phyloP scores from a whole-genome alignment of 2,797 vertebrate species.

The Siniperca scherzeri region DNA sequence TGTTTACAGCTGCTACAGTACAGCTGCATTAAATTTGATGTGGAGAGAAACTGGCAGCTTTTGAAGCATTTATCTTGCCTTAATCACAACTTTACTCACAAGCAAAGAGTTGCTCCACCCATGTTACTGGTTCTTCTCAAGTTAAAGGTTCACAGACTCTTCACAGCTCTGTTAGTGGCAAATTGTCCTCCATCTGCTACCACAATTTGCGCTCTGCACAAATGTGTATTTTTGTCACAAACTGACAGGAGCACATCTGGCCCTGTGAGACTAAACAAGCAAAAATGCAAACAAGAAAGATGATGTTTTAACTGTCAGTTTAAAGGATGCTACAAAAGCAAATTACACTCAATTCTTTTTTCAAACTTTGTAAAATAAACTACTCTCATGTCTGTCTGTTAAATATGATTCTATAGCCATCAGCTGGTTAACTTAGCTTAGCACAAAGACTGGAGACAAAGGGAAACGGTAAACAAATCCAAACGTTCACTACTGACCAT shows the following conservation, averaged over 20 bases:
- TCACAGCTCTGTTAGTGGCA: not conserved
- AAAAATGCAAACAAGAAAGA: constrained; percentile 22
- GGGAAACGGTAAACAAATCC: not conserved
- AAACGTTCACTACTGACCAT: not conserved
- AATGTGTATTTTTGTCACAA: constrained; percentile 52
- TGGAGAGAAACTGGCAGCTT: not conserved
- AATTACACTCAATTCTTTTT: constrained; percentile 3
- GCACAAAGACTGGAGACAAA: not conserved
- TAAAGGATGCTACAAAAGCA: constrained; percentile 23
- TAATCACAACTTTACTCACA: not conserved
- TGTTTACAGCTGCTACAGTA: not conserved
- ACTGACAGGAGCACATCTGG: constrained; percentile 43
- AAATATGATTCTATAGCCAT: not conserved
- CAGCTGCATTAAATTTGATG: not conserved
- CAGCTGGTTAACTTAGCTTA: not conserved
- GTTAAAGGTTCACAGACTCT: not conserved
- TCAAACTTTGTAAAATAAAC: constrained; percentile 13
- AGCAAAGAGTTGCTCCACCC: not conserved
- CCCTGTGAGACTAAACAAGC: constrained; percentile 33
- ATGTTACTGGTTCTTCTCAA: not conserved
- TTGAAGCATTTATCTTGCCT: not conserved
- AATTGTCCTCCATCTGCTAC: constrained; percentile 29
- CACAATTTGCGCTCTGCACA: constrained; percentile 7
- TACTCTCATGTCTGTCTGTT: not conserved
- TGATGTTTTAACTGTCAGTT: constrained; percentile 41